phyloP scores from a whole-genome alignment of 2,113 vertebrate genomes.

The Pangasianodon gigas region DNA sequence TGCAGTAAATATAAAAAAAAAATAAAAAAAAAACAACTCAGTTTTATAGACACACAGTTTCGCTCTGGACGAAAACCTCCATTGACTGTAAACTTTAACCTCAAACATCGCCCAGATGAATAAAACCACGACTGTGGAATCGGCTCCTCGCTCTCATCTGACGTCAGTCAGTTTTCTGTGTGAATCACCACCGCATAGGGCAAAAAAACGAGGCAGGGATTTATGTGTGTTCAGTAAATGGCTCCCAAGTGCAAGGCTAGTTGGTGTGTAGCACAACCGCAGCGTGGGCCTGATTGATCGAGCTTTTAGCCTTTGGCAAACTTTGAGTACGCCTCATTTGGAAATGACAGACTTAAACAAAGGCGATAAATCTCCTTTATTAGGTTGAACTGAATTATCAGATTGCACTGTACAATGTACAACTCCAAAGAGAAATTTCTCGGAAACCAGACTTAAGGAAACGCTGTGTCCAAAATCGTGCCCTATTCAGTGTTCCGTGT shows the following conservation, averaged over 20 bases:
- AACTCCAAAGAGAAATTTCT: not conserved
- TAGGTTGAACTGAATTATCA: not conserved
- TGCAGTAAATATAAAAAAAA: not conserved
- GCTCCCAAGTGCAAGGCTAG: conserved; percentile 27
- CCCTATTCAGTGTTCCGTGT: not conserved
- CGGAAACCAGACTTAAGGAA: not conserved
- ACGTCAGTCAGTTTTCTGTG: conserved; percentile 17
- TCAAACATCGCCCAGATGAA: conserved; percentile 26
- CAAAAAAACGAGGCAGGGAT: conserved; percentile 22
- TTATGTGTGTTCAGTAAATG: conserved; percentile 29
- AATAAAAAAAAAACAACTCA: not conserved
- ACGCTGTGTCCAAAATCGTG: not conserved
- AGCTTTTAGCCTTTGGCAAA: not conserved
- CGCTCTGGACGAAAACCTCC: not conserved
- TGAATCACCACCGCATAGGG: not conserved
- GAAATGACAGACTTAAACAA: conserved; percentile 5
- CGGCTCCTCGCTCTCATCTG: conserved; percentile 11
- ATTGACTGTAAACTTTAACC: conserved; percentile 31
- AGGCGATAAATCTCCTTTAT: conserved; percentile 24
- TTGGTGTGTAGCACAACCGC: conserved; percentile 2
- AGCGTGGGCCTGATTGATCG: not conserved
- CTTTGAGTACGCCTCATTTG: conserved; percentile 3
- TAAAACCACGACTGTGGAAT: conserved; percentile 30
- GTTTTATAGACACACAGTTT: not conserved
- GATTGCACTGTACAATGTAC: not conserved